These are phyloP conservation scores for Cephus nigrinus DNA, from an alignment of 2,888 invertebrate genomes.

Conservation along the genomic window DNA sequence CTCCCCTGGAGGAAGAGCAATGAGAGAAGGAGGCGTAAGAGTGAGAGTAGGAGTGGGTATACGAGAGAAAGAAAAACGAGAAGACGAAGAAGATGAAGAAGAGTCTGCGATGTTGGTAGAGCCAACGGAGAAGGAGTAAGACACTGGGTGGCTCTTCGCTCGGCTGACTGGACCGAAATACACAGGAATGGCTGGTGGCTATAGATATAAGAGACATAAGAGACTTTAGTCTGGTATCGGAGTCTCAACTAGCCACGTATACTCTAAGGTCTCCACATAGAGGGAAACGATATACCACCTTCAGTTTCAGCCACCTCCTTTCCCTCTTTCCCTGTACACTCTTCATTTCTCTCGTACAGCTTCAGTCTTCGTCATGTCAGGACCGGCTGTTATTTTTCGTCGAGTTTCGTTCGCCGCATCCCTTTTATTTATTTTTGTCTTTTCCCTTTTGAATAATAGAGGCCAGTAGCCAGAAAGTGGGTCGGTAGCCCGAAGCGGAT, in stretches of 20 bases:
- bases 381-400: constrained; percentile 11
- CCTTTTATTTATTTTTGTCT: constrained; percentile 20
- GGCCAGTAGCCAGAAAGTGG: background rate
- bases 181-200: constrained; percentile 9
- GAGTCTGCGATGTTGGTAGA: constrained; percentile 2
- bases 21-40: constrained; percentile 11
- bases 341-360: background rate
- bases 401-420: constrained; percentile 14
- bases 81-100: constrained; percentile 18
- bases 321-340: background rate
- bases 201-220: constrained; percentile 4
- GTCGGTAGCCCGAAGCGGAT: background rate
- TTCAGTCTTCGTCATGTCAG: background rate
- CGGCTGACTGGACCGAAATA: constrained; percentile 23
- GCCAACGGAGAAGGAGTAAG: constrained; percentile 15
- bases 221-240: background rate
- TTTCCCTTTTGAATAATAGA: constrained; percentile 8
- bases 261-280: constrained; percentile 13
- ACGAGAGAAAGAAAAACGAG: background rate
- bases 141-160: constrained; percentile 21
- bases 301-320: background rate
- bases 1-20: constrained; percentile 22
- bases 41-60: constrained; percentile 7
- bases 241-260: background rate
- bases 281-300: constrained; percentile 10